Base-by-base conservation (phyloP, 2,113 vertebrate genomes). In the Bombycilla garrulus region DNA sequence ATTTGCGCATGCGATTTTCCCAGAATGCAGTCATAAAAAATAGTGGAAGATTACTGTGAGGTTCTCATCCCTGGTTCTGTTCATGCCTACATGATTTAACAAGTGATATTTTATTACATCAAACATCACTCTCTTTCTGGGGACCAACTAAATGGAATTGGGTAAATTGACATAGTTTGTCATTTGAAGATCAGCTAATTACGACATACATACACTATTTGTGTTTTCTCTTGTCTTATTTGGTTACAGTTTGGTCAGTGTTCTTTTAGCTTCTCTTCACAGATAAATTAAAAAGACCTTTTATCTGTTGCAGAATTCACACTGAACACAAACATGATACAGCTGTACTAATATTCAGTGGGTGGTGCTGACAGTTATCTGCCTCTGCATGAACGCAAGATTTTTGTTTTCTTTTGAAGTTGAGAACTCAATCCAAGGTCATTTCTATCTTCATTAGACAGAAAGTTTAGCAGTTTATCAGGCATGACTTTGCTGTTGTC, bases 331-430 rank as follows among this genome's bases (percentile, higher is more conserved):
- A 91, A 87, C 40, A 76, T 29, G 21, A n/a, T 74, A 60, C 93
- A 93, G 92, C 81, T 93, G 92, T 86, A 53, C 88, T 91, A 79
- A 71, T 79, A 48, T 65, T 85, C 84, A 35, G 40, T 85, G 90
- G 65, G 85, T 85, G 81, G 92, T 90, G 71, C 56, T 85, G 73
- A 89, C 51, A 64, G 40, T 85, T 87, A 38, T 58, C 29, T 44
- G 47, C 40, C 78, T 79, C 69, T 70, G 26, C 31, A 4, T 48
- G 24, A 62, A 36, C 4, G 1, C 47, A 74, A 0, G 82, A 12
- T 12, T 84, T 84, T 81, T 91, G 29, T 91, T 84, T 89, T 44
- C 51, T 81, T 92, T 87, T 71, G 31, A 79, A 89, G 28, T 3
- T 78, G 60, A 81, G 81, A 71, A 51, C 23, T 60, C 36, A 24